Base-by-base conservation (phyloP, 2,888 invertebrate species). In the Halictus ligatus region DNA sequence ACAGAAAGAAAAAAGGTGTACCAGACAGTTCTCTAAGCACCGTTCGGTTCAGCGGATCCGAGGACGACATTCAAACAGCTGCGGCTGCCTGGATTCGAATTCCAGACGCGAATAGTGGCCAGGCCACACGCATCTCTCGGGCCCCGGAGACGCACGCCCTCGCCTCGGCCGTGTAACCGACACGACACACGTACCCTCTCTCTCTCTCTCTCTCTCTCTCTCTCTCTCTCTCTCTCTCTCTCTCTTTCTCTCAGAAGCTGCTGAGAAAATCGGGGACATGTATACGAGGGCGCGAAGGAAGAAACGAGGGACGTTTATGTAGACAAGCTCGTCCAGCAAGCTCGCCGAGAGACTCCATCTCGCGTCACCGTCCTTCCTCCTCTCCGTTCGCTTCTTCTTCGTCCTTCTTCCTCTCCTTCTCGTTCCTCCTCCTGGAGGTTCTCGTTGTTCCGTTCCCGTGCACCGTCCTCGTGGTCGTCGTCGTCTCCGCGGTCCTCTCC, bases 271-370 rank as follows among this genome's bases (percentile, higher is more conserved):
- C 85, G 80, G 67, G 74, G 83, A 87, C 84, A 83, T 80, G 86
- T 84, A 83, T 86, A 89, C 87, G 83, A 88, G 88, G 83, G 84
- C 81, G 72, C 76, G 78, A 81, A 87, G 72, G 89, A 85, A 83
- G 71, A 67, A 77, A 84, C 86, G 82, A 81, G 77, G 78, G 84
- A 84, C 90, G 86, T 87, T 84, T 84, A 85, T 86, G 90, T 91
- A 91, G 89, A 90, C 92, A 92, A 90, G 87, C 88, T 89, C 87
- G 87, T 89, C 85, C 88, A 74, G 86, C 92, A 90, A 84, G 81
- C 72, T 67, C 80, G 78, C 77, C 72, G 82, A n/a, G n/a, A n/a
- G n/a, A 86, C 87, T 75, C 83, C 83, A 73, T 88, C 84, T 81
- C 72, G 83, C 83, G 77, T 90, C 86, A 76, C 69, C 67, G 74